Evolutionary conservation across 2,113 vertebrate genomes (phyloP), one percentile per base, ranked within the genome.

Genomic region (Ceyx melanurus): DNA sequence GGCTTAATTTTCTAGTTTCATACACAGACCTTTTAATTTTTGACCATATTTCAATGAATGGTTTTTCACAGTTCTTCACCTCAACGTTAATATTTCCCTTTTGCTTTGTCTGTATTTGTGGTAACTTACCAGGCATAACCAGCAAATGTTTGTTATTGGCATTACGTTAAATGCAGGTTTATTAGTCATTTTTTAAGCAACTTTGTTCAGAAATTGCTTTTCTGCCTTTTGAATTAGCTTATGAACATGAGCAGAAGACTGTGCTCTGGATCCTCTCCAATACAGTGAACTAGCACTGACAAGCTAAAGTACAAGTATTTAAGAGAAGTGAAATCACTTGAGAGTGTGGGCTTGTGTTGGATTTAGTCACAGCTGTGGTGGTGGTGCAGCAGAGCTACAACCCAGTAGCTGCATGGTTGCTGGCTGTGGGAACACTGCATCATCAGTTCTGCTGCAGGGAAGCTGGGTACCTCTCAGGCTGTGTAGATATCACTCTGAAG

Each of bases 361-460:
- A 25, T 86, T 51, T 61, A 46, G 65, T 48, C 46, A 53, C 48
- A 76, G 3, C 23, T 3, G 1, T 31, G 28, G 35, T 73, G 28
- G 51, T 29, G 2, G 6, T 7, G 22, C 5, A 64, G 56, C 50
- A 58, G 31, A 58, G 66, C 15, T 28, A 7, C 61, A 57, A 6
- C 45, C 45, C 28, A 8, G 5, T 5, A 1, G 23, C 8, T 45
- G 33, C 29, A 9, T 3, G 1, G 23, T 9, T 45, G 15, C 11
- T 0, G 13, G 57, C 51, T 57, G 45, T 21, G 33, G 53, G 33
- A 53, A 10, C 40, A 19, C 45, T 20, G 20, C 46, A 4, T 29
- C 9, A 8, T 12, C 21, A 33, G 33, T 26, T 42, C 72, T n/a
- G 25, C n/a, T 50, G 48, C 48, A 25, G 74, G 62, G 57, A 10